Conservation (phyloP, 2,113 vertebrate species). For the Pelusios castaneus region DNA sequence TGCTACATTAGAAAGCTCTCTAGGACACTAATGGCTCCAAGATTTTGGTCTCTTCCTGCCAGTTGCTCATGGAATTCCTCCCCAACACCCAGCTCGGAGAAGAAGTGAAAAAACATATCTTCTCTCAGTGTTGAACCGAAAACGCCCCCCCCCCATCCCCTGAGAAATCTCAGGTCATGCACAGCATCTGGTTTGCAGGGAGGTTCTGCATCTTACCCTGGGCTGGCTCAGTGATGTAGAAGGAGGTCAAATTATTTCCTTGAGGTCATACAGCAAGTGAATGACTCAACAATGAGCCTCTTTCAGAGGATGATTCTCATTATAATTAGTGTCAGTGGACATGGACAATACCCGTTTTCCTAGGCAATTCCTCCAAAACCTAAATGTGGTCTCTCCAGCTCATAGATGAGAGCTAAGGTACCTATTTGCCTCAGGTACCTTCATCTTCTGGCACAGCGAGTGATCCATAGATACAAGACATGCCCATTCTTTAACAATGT, state of each 20-base stretch:
- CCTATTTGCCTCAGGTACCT: background rate
- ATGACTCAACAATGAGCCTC: background rate
- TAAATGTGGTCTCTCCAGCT: background rate
- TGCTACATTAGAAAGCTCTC: background rate
- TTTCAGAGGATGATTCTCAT: background rate
- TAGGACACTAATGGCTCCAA: too few species aligned
- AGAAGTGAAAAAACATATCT: background rate
- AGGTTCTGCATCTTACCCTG: background rate
- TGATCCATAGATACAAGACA: background rate
- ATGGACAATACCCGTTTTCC: background rate
- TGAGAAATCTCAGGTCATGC: background rate
- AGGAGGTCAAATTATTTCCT: background rate
- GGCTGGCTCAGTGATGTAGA: background rate
- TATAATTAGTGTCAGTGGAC: background rate
- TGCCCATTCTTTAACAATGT: background rate
- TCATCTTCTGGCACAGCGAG: background rate
- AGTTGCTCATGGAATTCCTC: background rate
- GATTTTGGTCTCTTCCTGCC: background rate
- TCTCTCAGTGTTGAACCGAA: background rate
- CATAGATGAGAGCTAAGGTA: background rate
- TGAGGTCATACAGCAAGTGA: background rate
- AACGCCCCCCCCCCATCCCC: background rate
- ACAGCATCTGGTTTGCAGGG: background rate
- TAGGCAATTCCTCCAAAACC: background rate
- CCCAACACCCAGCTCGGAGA: too few species aligned